phyloP scores from a whole-genome alignment of 2,888 invertebrate species.

The Lottia gigantea region DNA sequence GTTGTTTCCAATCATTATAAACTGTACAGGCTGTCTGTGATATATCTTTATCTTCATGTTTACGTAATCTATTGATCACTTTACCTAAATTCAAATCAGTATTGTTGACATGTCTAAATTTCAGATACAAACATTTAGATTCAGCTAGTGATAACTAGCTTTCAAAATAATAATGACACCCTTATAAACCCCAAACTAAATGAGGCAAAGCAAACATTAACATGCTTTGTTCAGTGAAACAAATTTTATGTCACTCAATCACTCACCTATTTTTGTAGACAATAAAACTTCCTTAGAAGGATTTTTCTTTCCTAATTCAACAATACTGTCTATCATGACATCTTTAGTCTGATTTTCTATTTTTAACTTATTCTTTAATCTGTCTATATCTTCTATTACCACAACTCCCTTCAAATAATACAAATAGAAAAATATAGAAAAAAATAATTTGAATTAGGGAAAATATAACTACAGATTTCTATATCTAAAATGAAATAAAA shows the following conservation, averaged over 20 bases:
- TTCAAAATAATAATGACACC: too few relatives aligned
- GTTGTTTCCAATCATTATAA: conserved; percentile 53
- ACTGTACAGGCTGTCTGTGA: conserved; percentile 46
- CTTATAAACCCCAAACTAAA: too few relatives aligned
- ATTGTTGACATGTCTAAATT: too few relatives aligned
- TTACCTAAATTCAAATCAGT: conserved; percentile 40
- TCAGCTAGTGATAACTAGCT: too few relatives aligned
- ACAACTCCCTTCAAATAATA: conserved; percentile 53
- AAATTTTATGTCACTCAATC: neutral
- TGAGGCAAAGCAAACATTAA: too few relatives aligned
- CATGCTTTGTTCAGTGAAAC: neutral
- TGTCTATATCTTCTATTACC: conserved; percentile 58
- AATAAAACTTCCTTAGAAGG: conserved; percentile 56
- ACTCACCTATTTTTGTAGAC: conserved; percentile 58
- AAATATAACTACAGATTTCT: too few relatives aligned
- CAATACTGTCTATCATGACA: conserved; percentile 45
- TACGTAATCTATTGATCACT: conserved; percentile 51
- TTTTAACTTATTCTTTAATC: conserved; percentile 52
- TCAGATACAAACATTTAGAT: too few relatives aligned
- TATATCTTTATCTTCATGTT: conserved; percentile 51
- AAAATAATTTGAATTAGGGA: too few relatives aligned
- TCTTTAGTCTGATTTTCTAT: conserved; percentile 44
- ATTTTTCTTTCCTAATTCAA: conserved; percentile 54
- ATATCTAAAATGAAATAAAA: too few relatives aligned
- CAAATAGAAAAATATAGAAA: neutral